These are phyloP conservation scores for Agapetus fuscipes DNA, from an alignment of 2,888 invertebrate species.

Conservation along the genomic window DNA sequence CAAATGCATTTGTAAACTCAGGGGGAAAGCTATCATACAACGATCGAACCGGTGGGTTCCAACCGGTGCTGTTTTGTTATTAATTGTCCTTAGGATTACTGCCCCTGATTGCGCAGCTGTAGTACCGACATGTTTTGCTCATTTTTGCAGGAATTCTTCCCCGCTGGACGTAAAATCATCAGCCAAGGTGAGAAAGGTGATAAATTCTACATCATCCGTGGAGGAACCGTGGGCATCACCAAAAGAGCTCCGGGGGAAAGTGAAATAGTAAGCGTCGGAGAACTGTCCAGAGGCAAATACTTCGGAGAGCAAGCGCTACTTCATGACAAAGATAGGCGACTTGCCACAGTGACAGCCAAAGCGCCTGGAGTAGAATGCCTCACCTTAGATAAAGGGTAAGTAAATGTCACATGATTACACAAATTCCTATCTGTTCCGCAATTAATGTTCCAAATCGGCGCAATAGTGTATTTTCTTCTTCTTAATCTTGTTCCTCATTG, in stretches of 20 bases:
- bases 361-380: conserved; percentile 78
- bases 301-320: conserved; percentile 85
- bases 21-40: too few relatives aligned
- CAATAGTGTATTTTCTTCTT: too few relatives aligned
- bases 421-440: too few relatives aligned
- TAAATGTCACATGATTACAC: conserved; percentile 1
- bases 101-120: too few relatives aligned
- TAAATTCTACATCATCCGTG: conserved; percentile 84
- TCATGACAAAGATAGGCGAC: conserved; percentile 74
- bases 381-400: conserved; percentile 74
- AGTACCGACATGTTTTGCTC: too few relatives aligned
- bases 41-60: too few relatives aligned
- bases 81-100: too few relatives aligned
- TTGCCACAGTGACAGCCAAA: conserved; percentile 85
- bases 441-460: too few relatives aligned
- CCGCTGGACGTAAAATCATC: conserved; percentile 68
- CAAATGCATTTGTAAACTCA: too few relatives aligned
- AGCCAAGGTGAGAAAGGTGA: conserved; percentile 80
- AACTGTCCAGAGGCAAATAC: conserved; percentile 67
- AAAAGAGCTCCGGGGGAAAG: conserved; percentile 50
- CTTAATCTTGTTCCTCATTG: too few relatives aligned
- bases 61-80: too few relatives aligned
- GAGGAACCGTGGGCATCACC: conserved; percentile 67
- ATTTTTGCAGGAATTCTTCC: conserved; percentile 67
- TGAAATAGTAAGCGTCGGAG: conserved; percentile 57